Base-by-base conservation (phyloP, 2,797 vertebrate species). In the Staurois parvus region DNA sequence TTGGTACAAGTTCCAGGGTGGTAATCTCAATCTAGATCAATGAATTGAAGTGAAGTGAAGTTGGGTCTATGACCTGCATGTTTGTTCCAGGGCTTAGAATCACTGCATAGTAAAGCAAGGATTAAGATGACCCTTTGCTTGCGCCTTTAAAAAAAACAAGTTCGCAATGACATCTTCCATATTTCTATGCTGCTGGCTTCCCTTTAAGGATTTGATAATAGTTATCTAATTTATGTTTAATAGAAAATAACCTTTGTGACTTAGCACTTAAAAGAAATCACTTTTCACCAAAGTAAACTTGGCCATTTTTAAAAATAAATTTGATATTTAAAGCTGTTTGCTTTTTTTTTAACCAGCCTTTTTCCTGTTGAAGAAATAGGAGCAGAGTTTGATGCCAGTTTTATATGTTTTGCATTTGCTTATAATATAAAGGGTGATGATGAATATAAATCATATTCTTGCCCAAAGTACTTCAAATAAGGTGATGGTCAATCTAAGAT, bases 251-350 rank as follows among this genome's bases (percentile, higher is more conserved):
- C 40, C 75, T 66, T 19, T 0, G 3, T 48, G 28, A 76, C 28
- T 79, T 68, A 79, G 74, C 86, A 88, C 87, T 90, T 86, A 84
- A 88, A 92, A 87, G 68, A 80, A 86, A 85, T 40, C 56, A 13
- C 13, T 82, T 86, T 82, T 67, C 73, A 79, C 75, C 85, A 86
- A 86, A 86, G 85, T 29, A 86, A 79, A 86, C 78, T 82, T 77
- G 72, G 68, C 73, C 82, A 73, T 79, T 87, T 87, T 87, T 75
- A 28, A 83, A 75, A 79, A 76, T 45, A 68, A 83, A 87, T 79
- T 68, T 87, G 59, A 83, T 83, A 87, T 87, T 87, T 79, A 32
- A 79, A 83, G 69, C 62, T 12, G 68, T 83, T 87, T 79, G 30
- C 6, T 32, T 74, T 81, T 79, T 66, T 45, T 45, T 45, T 79